Evolutionary conservation across 2,888 invertebrate genomes (phyloP), one percentile per base, ranked within the genome.

Genomic region (Psylliodes chrysocephalus): DNA sequence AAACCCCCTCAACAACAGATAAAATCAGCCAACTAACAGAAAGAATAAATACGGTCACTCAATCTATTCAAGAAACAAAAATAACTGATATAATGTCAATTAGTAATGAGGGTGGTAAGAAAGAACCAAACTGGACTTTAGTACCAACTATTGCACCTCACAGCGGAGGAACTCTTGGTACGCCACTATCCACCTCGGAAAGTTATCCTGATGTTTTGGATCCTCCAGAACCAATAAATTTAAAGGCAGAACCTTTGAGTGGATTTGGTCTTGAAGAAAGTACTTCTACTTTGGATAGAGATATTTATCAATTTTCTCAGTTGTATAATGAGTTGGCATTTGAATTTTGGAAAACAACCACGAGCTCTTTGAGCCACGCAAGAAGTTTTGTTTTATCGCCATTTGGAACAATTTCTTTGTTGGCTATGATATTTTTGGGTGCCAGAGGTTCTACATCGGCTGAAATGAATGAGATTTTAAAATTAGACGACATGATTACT

Each of bases 371-470:
- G n/a, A 91, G 90, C 72, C 86, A 88, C 10, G 89, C 90, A 3
- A 85, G 94, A 74, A 94, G 93, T 72, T 85, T 94, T 70, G 89
- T 93, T 7, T 82, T 94, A 14, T 94, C 94, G 0, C 94, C 94
- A 0, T 95, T 94, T 76, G 93, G 94, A 0, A 87, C 93, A 60
- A 92, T 92, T 0, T 94, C 94, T 0, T 88, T 93, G 83, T 81
- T 95, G n/a, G 93, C 94, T 0, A 94, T 95, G 94, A 90, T 95
- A 64, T 95, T 94, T 79, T 86, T 95, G 73, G 94, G 94, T 0
- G 94, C 95, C 0, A 86, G 92, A 70, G 94, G 94, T 1, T 88
- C 92, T 1, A 95, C 95, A 0, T 94, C 95, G 0, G 93, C 92
- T 0, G 93, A 94, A 85, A 93, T 95, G 91, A 94, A 95, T 77